Percentiles rank a stretch among this genome's conserved stretches.
Conservation (phyloP, 2,113 vertebrate species). For the Leucopternis melanops region DNA sequence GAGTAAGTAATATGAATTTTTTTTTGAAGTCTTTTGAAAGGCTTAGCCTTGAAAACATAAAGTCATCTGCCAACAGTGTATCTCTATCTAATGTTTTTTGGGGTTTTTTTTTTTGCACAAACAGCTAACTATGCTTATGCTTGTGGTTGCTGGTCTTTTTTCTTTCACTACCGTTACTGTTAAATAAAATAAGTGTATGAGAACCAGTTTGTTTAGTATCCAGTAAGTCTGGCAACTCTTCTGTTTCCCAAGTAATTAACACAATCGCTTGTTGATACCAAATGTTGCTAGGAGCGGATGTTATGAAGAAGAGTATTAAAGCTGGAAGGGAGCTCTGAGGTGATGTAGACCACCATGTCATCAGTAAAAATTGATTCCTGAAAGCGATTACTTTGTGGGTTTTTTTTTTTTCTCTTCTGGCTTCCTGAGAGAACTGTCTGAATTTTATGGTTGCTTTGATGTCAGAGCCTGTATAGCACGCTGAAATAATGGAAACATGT, state of each 20-base stretch:
- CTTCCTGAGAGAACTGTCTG: neutral
- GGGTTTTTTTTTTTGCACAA: neutral
- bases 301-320: neutral
- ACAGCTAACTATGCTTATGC: too few species aligned
- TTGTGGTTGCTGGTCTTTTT: neutral
- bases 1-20: too few species aligned
- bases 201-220: neutral
- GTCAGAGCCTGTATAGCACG: neutral
- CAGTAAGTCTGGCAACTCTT: neutral
- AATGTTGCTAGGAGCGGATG: neutral
- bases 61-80: neutral
- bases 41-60: neutral
- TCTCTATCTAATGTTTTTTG: neutral
- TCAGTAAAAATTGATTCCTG: neutral
- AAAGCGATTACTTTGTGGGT: neutral
- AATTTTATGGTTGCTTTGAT: neutral
- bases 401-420: neutral
- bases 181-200: neutral
- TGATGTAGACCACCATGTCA: neutral
- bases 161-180: neutral
- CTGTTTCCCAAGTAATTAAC: neutral
- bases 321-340: neutral
- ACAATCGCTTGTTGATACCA: neutral
- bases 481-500: neutral
- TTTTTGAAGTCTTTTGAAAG: neutral